phyloP scores from a whole-genome alignment of 2,888 invertebrate species.

The Seira sanloemensis region DNA sequence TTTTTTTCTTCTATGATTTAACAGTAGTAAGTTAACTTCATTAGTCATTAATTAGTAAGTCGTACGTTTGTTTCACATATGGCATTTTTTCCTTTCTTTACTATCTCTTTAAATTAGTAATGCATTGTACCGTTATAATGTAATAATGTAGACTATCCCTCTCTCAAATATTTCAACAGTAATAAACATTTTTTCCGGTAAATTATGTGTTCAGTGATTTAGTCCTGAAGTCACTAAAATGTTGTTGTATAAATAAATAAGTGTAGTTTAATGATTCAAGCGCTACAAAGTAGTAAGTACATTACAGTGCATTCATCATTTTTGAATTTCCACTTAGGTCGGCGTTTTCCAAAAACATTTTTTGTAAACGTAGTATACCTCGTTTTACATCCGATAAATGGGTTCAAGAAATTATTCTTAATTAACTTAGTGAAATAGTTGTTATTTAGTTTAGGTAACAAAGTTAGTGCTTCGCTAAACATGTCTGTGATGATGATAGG shows the following conservation, averaged over 20 bases:
- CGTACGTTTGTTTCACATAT: slow-evolving; percentile 3
- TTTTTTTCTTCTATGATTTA: not conserved
- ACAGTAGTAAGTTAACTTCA: not conserved
- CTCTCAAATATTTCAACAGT: slow-evolving; percentile 11
- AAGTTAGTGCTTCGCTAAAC: slow-evolving; percentile 45
- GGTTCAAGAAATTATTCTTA: not conserved
- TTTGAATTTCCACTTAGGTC: slow-evolving; percentile 11
- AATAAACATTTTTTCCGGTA: slow-evolving; percentile 12
- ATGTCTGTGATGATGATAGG: slow-evolving; percentile 55
- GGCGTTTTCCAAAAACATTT: not conserved
- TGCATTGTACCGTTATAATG: not conserved
- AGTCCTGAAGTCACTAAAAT: too few species aligned
- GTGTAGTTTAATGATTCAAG: too few species aligned
- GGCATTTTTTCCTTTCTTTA: not conserved
- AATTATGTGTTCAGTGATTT: not conserved
- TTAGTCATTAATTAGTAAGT: slow-evolving; percentile 16
- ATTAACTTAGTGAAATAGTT: not conserved
- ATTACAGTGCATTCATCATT: too few species aligned
- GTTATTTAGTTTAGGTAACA: slow-evolving; percentile 21
- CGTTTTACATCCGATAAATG: too few species aligned
- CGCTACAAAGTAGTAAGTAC: too few species aligned
- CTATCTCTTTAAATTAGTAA: not conserved
- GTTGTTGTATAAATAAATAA: too few species aligned
- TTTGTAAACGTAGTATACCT: not conserved
- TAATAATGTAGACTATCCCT: too few species aligned